phyloP scores from a whole-genome alignment of 2,797 vertebrate species.

The Coregonus sp. region DNA sequence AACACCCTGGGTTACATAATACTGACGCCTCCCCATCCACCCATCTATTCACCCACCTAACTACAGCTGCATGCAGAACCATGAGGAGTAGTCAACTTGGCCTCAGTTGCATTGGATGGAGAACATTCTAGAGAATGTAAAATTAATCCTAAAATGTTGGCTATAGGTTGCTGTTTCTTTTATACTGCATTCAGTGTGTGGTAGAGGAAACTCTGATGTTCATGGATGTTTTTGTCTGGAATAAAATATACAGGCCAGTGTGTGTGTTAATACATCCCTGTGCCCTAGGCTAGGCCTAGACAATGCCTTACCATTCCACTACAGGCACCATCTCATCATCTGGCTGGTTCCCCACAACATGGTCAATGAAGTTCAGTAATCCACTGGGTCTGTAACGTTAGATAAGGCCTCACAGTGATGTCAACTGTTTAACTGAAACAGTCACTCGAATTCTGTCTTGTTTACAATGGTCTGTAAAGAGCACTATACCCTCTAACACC shows the following conservation, averaged over 20 bases:
- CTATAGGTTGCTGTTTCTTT: neutral
- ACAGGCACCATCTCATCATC: slow-evolving; percentile 89
- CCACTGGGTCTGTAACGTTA: slow-evolving; percentile 72
- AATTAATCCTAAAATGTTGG: neutral
- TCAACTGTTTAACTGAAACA: neutral
- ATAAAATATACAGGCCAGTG: neutral
- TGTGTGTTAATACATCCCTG: neutral
- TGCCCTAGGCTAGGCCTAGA: neutral
- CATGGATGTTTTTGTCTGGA: neutral
- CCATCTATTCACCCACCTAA: neutral
- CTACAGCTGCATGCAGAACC: neutral
- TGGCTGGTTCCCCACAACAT: slow-evolving; percentile 93
- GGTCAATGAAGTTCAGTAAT: slow-evolving; percentile 87
- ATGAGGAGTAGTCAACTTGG: neutral
- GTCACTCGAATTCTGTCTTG: neutral
- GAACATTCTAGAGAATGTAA: slow-evolving; percentile 10
- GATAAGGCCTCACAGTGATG: neutral
- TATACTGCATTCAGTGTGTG: neutral
- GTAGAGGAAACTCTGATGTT: neutral
- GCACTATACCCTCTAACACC: neutral
- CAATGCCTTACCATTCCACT: slow-evolving; percentile 85
- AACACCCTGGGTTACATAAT: slow-evolving; percentile 39
- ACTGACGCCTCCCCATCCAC: slow-evolving; percentile 14
- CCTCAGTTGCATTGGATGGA: slow-evolving; percentile 26
- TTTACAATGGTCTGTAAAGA: neutral